Conservation (phyloP, 1,140 invertebrate species). For the Limonius californicus region DNA sequence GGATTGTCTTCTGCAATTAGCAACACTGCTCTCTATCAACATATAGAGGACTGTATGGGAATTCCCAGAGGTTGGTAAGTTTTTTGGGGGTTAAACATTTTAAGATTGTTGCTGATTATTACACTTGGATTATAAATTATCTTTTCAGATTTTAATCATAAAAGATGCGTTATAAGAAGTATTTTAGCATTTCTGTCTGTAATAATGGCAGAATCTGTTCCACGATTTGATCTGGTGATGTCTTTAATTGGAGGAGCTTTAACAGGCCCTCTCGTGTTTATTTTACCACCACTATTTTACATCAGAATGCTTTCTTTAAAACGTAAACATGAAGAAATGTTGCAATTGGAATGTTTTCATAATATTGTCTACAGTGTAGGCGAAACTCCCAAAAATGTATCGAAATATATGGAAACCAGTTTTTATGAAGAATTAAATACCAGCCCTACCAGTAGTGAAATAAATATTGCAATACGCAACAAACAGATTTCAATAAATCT, state of each 20-base stretch:
- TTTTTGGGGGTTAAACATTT: too few relatives aligned
- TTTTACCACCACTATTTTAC: conserved; percentile 83
- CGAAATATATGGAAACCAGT: background rate
- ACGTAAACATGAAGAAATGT: conserved; percentile 23
- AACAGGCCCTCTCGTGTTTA: conserved; percentile 78
- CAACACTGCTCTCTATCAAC: conserved; percentile 69
- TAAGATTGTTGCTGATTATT: too few relatives aligned
- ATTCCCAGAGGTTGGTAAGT: conserved; percentile 53
- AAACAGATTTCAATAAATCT: too few relatives aligned
- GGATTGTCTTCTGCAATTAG: conserved; percentile 72
- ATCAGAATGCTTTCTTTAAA: conserved; percentile 48
- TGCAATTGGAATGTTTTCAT: conserved; percentile 28
- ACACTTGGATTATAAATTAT: too few relatives aligned
- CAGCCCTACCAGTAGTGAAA: conserved; percentile 22
- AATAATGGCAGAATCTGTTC: conserved; percentile 76
- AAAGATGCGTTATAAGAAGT: conserved; percentile 70
- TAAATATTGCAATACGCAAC: too few relatives aligned
- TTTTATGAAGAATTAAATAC: background rate
- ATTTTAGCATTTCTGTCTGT: conserved; percentile 66
- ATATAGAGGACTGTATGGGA: conserved; percentile 61
- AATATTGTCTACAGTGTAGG: conserved; percentile 27
- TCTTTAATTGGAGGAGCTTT: conserved; percentile 80
- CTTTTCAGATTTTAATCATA: conserved; percentile 72
- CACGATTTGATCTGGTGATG: conserved; percentile 86
- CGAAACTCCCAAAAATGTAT: conserved; percentile 3